Base-by-base conservation (phyloP, 1,140 invertebrate genomes). In the fruit fly (Drosophila melanogaster) region DNA sequence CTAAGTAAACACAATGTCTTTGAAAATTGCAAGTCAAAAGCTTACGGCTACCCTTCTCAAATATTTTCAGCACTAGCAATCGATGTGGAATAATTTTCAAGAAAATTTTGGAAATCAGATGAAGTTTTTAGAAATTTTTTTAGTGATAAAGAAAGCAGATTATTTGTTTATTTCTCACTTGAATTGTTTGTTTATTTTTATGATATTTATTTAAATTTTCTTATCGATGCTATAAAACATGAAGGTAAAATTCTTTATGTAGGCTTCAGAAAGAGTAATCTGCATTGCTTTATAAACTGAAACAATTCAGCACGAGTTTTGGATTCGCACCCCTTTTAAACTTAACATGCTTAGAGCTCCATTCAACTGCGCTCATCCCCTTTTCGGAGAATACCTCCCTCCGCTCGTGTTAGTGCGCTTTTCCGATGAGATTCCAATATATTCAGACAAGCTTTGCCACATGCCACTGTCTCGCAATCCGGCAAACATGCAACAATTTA, bases 401-500 rank as follows among this genome's bases (percentile, higher is more conserved):
- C n/a, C 12, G 1, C 43, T 14, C 30, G 43, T 51, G 19, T 43
- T 22, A 47, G n/a, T 37, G 53, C 30, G 58, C 30, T 76, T 66
- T 66, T 35, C 35, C 15, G 17, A 61, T 19, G 24, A 24, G 55
- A 59, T 46, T 70, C 19, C 24, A 49, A 71, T 24, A 41, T 62
- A 65, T 61, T 65, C 38, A 11, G 26, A 55, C 40, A 59, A 74
- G 59, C 64, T 54, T 71, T 84, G 70, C 59, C 80, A 75, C 61
- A 78, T 83, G 69, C 69, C 65, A 83, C 40, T 79, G 76, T 72
- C 35, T 57, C 64, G 67, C 64, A 62, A 46, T 51, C 59, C 69
- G 38, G 24, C 30, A 37, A 83, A 61, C 62, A 84, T 84, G 64
- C 56, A 85, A 71, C 56, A 84, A 66, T 85, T 72, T 60, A 49